Evolutionary conservation across 2,113 vertebrate species (phyloP).

Genomic region (Meriones unguiculatus): DNA sequence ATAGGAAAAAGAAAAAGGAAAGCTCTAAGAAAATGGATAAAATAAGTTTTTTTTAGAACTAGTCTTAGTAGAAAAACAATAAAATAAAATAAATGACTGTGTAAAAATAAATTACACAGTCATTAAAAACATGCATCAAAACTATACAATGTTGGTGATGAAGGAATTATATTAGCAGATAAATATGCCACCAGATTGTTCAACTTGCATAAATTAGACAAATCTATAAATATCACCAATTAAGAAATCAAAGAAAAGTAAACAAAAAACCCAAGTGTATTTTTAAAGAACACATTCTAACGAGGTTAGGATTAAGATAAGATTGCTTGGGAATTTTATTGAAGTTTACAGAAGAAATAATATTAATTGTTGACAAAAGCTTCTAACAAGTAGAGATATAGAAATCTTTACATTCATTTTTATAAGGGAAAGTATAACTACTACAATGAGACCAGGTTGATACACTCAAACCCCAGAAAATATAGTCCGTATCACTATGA

Average conservation of each 20-base stretch:
- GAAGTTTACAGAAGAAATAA: neutral
- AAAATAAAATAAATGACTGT: neutral
- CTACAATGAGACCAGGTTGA: neutral
- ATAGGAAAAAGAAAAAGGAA: neutral
- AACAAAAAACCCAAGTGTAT: neutral
- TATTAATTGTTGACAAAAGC: neutral
- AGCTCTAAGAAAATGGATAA: neutral
- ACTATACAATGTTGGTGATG: neutral
- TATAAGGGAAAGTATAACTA: neutral
- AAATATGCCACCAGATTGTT: neutral
- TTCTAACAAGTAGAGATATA: neutral
- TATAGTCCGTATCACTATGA: neutral
- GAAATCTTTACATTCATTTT: neutral
- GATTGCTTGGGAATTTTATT: neutral
- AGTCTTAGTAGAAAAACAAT: neutral
- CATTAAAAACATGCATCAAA: neutral
- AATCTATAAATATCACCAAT: neutral
- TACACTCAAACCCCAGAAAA: neutral
- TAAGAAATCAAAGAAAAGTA: neutral
- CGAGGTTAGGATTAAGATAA: neutral
- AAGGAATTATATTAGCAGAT: neutral
- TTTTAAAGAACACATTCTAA: neutral
- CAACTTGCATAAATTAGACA: neutral
- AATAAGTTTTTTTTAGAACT: neutral
- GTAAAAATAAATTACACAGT: neutral